Evolutionary conservation across 2,797 vertebrate species (phyloP).

Genomic region (Macrochelys suwanniensis): DNA sequence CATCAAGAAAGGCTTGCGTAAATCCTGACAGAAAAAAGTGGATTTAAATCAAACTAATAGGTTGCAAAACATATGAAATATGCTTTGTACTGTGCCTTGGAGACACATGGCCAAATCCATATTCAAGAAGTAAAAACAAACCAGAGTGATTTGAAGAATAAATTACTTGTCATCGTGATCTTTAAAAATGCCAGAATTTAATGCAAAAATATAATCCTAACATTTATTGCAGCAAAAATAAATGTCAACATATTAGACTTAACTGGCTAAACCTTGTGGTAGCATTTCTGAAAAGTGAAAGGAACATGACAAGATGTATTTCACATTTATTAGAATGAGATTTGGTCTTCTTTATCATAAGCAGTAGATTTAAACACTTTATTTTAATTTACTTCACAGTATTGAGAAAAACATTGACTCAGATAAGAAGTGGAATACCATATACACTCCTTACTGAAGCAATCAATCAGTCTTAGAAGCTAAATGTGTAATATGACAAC

Average conservation of each 20-base stretch:
- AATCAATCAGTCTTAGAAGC: conserved; percentile 76
- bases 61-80: conserved; percentile 84
- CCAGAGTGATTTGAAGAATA: conserved; percentile 84
- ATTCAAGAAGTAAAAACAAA: conserved; percentile 85
- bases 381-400: conserved; percentile 83
- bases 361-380: conserved; percentile 83
- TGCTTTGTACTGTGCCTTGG: conserved; percentile 82
- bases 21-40: conserved; percentile 83
- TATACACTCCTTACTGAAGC: conserved; percentile 72
- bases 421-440: conserved; percentile 73
- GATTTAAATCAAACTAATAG: conserved; percentile 87
- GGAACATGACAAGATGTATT: conserved; percentile 84
- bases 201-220: conserved; percentile 88
- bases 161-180: conserved; percentile 88
- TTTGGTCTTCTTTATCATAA: conserved; percentile 84
- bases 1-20: conserved; percentile 81
- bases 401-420: conserved; percentile 79
- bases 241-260: conserved; percentile 87
- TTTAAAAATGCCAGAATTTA: conserved; percentile 88
- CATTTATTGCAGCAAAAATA: conserved; percentile 87
- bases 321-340: conserved; percentile 84
- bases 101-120: conserved; percentile 83
- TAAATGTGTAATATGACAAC: conserved; percentile 79
- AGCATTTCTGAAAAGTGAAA: conserved; percentile 83
- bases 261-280: conserved; percentile 83